phyloP scores from a whole-genome alignment of 2,888 invertebrate species.

The Euzophera pinguis region DNA sequence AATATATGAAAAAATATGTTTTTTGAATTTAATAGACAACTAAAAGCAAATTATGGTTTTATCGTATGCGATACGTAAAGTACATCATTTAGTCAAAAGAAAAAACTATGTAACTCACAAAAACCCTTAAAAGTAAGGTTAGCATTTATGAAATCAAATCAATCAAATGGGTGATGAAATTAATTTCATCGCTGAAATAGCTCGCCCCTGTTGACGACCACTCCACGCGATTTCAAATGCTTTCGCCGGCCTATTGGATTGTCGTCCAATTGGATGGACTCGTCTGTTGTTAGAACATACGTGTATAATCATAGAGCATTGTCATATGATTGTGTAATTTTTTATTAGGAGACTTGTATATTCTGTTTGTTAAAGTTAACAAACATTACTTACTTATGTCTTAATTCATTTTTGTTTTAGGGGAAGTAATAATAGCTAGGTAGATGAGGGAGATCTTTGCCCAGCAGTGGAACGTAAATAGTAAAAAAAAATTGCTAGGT shows the following conservation, averaged over 20 bases:
- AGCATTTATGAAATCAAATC: constrained; percentile 12
- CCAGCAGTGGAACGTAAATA: no score
- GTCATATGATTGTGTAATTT: not conserved
- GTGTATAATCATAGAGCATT: not conserved
- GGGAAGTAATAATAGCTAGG: no score
- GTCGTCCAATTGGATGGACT: constrained; percentile 34
- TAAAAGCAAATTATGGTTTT: no score
- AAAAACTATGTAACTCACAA: not conserved
- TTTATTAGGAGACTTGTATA: not conserved
- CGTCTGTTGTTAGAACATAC: constrained; percentile 2
- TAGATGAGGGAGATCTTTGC: no score
- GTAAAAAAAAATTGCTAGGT: no score
- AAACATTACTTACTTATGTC: no score
- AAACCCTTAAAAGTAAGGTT: not conserved
- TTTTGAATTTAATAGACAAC: no score
- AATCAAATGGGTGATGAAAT: constrained; percentile 9
- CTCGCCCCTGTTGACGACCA: constrained; percentile 13
- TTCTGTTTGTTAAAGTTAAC: not conserved
- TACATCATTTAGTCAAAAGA: no score
- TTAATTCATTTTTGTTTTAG: no score
- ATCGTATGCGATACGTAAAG: no score
- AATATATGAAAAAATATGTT: no score
- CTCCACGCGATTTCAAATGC: constrained; percentile 24
- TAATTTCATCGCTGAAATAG: constrained; percentile 10
- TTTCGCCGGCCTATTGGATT: constrained; percentile 31